A percentile compares a stretch with the other conserved stretches of the same genome.
Evolutionary conservation across 2,797 vertebrate species (phyloP).

Genomic region (Galago senegalensis): DNA sequence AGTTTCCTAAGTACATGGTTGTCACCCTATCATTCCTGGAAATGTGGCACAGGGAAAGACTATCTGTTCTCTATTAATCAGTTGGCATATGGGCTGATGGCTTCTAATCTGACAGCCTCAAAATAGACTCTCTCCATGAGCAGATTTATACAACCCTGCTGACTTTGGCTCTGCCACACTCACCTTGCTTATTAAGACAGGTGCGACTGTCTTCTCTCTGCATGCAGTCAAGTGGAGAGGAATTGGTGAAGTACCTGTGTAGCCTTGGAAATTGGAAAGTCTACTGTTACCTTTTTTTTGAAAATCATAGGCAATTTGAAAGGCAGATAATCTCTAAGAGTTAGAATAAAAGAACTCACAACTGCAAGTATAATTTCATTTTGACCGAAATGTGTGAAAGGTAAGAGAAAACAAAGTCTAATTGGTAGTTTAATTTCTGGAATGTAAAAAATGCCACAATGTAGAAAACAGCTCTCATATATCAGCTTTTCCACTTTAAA

Average conservation of each 20-base stretch:
- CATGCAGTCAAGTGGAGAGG: background rate
- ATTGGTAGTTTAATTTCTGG: background rate
- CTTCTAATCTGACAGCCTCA: background rate
- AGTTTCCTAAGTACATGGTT: background rate
- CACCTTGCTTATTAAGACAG: background rate
- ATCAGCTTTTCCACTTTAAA: background rate
- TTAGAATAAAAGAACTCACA: background rate
- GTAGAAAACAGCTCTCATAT: background rate
- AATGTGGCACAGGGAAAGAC: background rate
- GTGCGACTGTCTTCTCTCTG: background rate
- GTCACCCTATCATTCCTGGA: background rate
- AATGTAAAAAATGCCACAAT: background rate
- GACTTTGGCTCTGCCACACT: background rate
- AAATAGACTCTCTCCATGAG: background rate
- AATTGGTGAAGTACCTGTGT: background rate
- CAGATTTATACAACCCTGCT: background rate
- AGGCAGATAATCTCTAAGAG: conserved; percentile 7
- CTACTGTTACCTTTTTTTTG: background rate
- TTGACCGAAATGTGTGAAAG: background rate
- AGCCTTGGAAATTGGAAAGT: background rate
- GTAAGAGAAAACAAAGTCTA: background rate
- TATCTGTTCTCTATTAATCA: background rate
- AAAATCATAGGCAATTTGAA: background rate
- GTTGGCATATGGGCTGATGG: background rate
- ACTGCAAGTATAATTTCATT: conserved; percentile 17